Percentiles rank a stretch among this genome's conserved stretches.
These are phyloP conservation scores for Leucoma salicis DNA, from an alignment of 2,888 invertebrate species.

Conservation along the genomic window DNA sequence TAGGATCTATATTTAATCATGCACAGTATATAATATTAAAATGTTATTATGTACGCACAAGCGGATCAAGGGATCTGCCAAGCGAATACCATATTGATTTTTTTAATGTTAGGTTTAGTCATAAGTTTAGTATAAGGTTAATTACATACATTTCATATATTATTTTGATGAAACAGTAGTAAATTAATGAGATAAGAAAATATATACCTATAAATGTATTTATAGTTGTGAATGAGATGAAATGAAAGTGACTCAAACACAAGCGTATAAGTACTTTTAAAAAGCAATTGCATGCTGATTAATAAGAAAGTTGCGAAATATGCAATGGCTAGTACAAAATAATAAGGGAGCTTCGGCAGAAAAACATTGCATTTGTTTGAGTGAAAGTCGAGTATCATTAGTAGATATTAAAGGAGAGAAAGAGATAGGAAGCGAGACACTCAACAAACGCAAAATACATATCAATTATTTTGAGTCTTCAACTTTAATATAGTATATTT, in stretches of 20 bases:
- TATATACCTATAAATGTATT: background rate
- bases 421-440: background rate
- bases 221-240: background rate
- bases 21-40: background rate
- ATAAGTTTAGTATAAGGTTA: background rate
- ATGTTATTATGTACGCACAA: conserved; percentile 13
- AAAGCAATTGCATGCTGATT: background rate
- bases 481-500: background rate
- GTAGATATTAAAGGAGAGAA: background rate
- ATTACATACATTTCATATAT: background rate
- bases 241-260: background rate
- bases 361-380: background rate
- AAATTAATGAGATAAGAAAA: background rate
- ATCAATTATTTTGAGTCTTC: background rate
- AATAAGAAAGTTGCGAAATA: background rate
- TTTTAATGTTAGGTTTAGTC: background rate
- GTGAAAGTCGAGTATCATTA: background rate
- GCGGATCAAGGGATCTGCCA: conserved; percentile 10
- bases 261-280: background rate
- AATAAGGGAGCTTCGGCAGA: background rate
- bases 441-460: background rate
- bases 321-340: background rate
- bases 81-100: conserved; percentile 1
- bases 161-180: background rate
- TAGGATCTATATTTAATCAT: background rate